These are phyloP conservation scores for Muntiacus muntjak DNA, from an alignment of 2,113 vertebrate genomes.

Conservation along the genomic window DNA sequence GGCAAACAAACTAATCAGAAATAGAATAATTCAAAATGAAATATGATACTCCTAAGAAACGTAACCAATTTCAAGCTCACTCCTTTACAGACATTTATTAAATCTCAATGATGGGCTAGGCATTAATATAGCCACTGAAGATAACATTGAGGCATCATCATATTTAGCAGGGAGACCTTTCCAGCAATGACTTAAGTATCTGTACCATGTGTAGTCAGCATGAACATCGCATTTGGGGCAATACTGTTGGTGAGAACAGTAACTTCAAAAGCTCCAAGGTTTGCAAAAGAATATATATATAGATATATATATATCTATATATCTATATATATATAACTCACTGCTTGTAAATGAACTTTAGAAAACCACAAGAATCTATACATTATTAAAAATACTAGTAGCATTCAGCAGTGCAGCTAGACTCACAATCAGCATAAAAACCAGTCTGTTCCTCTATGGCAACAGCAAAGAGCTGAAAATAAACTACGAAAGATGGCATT, in stretches of 20 bases:
- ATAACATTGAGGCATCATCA: background rate
- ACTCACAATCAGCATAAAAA: background rate
- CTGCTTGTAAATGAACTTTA: background rate
- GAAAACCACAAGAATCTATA: background rate
- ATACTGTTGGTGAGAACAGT: background rate
- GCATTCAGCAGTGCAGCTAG: background rate
- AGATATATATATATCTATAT: too few relatives aligned
- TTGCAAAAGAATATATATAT: background rate
- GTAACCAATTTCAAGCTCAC: background rate
- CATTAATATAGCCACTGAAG: background rate
- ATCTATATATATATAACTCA: background rate
- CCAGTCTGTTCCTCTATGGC: background rate
- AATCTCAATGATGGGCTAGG: background rate
- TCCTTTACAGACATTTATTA: background rate
- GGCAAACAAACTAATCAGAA: background rate
- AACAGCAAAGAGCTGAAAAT: background rate
- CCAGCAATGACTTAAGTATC: background rate
- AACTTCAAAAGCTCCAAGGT: background rate
- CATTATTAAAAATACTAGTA: background rate
- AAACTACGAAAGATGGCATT: background rate
- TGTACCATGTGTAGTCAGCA: background rate
- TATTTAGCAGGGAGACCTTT: background rate
- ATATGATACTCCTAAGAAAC: background rate
- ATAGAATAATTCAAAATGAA: background rate
- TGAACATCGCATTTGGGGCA: background rate